A percentile compares a stretch with the other conserved stretches of the same genome.
These are phyloP conservation scores for Orchesella flavescens DNA, from an alignment of 2,888 invertebrate genomes.

Conservation along the genomic window DNA sequence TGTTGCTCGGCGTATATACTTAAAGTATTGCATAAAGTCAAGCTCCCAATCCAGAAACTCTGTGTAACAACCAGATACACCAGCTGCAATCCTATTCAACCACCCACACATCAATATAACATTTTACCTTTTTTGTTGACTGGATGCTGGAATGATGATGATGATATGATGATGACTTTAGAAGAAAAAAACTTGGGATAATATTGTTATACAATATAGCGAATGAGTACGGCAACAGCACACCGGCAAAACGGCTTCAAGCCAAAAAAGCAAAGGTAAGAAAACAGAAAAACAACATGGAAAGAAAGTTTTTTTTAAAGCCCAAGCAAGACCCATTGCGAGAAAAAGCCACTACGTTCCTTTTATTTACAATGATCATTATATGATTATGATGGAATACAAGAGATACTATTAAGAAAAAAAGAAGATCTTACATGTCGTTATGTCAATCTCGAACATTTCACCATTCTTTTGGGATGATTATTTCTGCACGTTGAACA, in stretches of 20 bases:
- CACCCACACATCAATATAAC: constrained; percentile 62
- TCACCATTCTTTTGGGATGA: constrained; percentile 67
- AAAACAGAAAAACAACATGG: not conserved
- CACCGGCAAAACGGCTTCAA: constrained; percentile 46
- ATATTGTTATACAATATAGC: constrained; percentile 35
- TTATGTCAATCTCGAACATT: constrained; percentile 68
- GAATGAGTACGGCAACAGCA: not conserved
- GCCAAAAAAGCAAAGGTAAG: not conserved
- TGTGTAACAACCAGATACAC: too few relatives aligned
- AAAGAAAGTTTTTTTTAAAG: not conserved
- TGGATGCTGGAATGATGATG: constrained; percentile 35
- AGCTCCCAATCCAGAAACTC: too few relatives aligned
- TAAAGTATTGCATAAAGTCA: not conserved
- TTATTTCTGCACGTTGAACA: constrained; percentile 39
- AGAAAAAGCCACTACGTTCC: not conserved
- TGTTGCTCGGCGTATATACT: not conserved
- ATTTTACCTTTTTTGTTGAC: constrained; percentile 60
- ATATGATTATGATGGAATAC: constrained; percentile 1
- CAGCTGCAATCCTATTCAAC: constrained; percentile 22
- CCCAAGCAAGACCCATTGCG: too few relatives aligned
- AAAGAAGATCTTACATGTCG: constrained; percentile 42
- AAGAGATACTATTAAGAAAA: not conserved
- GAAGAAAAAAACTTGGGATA: constrained; percentile 34
- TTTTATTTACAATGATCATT: constrained; percentile 13
- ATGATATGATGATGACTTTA: constrained; percentile 17